Conservation (phyloP, 2,113 vertebrate genomes). For the Rattus norvegicus region GRCr8 NC_086027.1:42448501-42449000, state of each 20-base stretch:
- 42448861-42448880: background rate
- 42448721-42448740: background rate
- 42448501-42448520: background rate
- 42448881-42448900: background rate
- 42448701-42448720: background rate
- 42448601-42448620: background rate
- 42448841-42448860: slow-evolving; percentile 18
- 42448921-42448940: background rate
- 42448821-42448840: slow-evolving; percentile 48
- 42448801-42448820: background rate
- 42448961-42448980: background rate
- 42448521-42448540: background rate
- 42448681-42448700: background rate
- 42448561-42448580: background rate
- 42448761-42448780: background rate
- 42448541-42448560: background rate
- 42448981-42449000: background rate
- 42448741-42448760: background rate
- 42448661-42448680: background rate
- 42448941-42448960: background rate
- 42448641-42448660: background rate
- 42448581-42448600: slow-evolving; percentile 19
- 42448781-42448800: slow-evolving; percentile 17
- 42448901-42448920: background rate
- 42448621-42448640: slow-evolving; percentile 8